A percentile compares a stretch with the other conserved stretches of the same genome.
Conservation (phyloP, 2,113 vertebrate genomes). For the Athene cunicularia region DNA sequence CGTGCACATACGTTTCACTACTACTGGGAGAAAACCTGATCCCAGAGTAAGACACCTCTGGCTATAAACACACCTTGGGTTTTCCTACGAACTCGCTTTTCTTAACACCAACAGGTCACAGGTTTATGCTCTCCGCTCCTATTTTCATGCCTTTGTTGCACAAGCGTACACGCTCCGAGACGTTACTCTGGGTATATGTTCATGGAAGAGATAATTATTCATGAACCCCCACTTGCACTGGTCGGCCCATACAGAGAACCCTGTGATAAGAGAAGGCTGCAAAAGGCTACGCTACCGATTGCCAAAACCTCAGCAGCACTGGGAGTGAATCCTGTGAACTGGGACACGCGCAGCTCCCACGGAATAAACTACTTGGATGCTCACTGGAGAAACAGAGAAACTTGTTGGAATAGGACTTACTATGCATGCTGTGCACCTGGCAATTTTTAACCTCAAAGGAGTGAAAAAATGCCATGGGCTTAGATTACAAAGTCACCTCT, state of each 20-base stretch:
- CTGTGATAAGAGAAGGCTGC: background rate
- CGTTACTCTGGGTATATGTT: background rate
- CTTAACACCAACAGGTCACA: background rate
- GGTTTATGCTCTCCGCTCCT: background rate
- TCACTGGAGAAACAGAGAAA: background rate
- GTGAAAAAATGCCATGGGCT: background rate
- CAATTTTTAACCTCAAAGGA: background rate
- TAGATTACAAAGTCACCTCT: background rate
- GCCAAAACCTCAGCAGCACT: background rate
- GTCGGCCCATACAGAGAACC: fast-evolving
- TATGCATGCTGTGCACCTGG: background rate
- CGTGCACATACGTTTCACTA: conserved; percentile 20
- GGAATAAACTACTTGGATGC: background rate
- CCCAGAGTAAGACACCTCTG: conserved; percentile 2
- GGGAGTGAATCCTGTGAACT: too few species aligned
- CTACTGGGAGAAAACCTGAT: conserved; percentile 43
- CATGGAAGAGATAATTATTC: background rate
- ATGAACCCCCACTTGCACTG: background rate
- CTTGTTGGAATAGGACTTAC: background rate
- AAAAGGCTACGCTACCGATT: background rate
- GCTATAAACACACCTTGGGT: background rate
- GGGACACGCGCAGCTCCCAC: fast-evolving
- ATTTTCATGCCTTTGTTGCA: background rate
- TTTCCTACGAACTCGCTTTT: background rate
- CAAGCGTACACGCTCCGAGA: fast-evolving